Conservation (phyloP, 2,797 vertebrate genomes). For the Anniella stebbinsi region DNA sequence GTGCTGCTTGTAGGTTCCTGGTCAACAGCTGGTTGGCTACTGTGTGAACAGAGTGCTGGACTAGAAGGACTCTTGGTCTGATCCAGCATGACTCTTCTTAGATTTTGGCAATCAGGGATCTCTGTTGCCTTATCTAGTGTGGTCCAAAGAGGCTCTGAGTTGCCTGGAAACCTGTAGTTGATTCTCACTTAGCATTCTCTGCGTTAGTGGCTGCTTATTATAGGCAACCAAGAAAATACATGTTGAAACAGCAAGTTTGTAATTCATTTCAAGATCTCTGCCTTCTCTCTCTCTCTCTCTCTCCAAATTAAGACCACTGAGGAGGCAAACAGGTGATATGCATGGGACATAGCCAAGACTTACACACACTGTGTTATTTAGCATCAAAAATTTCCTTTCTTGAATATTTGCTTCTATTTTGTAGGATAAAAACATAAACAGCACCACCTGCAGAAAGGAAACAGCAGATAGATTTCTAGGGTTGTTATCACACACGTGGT, state of each 20-base stretch:
- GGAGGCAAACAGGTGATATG: background rate
- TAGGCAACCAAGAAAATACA: background rate
- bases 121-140: too few species aligned
- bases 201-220: background rate
- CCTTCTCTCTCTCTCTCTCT: background rate
- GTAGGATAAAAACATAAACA: background rate
- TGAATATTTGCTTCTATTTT: background rate
- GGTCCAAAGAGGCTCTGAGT: background rate
- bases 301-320: background rate
- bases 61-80: too few species aligned
- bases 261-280: background rate
- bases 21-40: too few species aligned
- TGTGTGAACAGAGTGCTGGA: too few species aligned
- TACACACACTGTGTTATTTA: background rate
- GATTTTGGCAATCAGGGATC: background rate
- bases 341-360: background rate
- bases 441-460: constrained; percentile 1
- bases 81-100: too few species aligned
- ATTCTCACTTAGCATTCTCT: background rate
- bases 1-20: too few species aligned
- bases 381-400: background rate
- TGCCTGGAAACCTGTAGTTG: background rate
- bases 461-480: background rate
- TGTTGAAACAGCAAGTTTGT: background rate
- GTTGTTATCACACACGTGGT: too few species aligned